phyloP scores from a whole-genome alignment of 2,888 invertebrate species.

The Dynastes hyllus region DNA sequence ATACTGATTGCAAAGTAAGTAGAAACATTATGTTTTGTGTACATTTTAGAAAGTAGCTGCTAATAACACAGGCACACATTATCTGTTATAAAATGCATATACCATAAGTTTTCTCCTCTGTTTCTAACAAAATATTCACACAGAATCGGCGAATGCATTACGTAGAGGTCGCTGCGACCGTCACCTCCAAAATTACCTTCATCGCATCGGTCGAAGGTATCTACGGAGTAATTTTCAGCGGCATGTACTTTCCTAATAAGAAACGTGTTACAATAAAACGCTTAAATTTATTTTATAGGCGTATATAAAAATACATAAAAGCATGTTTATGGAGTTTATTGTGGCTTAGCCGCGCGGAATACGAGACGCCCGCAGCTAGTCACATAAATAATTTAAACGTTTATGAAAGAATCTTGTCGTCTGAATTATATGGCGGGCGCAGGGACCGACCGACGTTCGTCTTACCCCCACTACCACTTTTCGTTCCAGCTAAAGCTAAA shows the following conservation, averaged over 20 bases:
- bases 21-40: too few relatives aligned
- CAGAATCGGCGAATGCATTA: not conserved
- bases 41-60: too few relatives aligned
- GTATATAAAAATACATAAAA: constrained; percentile 42
- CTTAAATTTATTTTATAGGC: constrained; percentile 45
- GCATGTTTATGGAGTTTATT: constrained; percentile 45
- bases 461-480: not conserved
- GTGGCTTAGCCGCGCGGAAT: constrained; percentile 35
- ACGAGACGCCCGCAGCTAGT: constrained; percentile 43
- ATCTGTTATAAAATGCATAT: too few relatives aligned
- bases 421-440: constrained; percentile 43
- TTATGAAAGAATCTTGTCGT: constrained; percentile 50
- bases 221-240: constrained; percentile 22
- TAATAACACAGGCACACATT: too few relatives aligned
- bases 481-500: not conserved
- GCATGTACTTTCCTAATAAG: constrained; percentile 34
- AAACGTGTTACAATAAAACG: constrained; percentile 37
- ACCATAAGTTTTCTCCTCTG: not conserved
- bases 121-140: not conserved
- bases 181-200: not conserved
- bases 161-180: not conserved
- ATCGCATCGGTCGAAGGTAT: not conserved
- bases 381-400: constrained; percentile 50
- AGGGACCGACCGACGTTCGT: constrained; percentile 6
- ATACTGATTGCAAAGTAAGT: too few relatives aligned